Evolutionary conservation across 2,113 vertebrate genomes (phyloP).

Genomic region (Alces alces): DNA sequence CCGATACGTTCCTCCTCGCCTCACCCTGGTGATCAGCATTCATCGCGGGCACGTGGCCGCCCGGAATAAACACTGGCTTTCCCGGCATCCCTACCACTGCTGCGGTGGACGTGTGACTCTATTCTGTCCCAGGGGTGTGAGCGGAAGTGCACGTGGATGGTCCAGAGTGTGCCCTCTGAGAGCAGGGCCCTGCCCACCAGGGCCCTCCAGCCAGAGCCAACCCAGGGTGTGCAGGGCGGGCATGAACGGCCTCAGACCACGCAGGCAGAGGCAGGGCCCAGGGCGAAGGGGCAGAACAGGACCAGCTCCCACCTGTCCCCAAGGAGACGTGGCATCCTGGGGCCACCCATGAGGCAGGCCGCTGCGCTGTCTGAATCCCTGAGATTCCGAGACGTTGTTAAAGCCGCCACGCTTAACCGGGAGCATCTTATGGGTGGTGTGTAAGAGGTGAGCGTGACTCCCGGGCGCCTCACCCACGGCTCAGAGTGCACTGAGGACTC

Average conservation of each 20-base stretch:
- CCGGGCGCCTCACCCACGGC: fast-evolving
- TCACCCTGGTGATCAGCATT: not conserved
- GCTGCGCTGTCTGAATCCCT: not conserved
- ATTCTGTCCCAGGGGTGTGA: not conserved
- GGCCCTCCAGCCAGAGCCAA: not conserved
- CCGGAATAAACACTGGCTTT: not conserved
- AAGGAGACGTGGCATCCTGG: fast-evolving
- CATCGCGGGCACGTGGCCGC: fast-evolving
- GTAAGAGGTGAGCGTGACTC: fast-evolving
- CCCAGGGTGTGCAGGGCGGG: not conserved
- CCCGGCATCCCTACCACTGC: not conserved
- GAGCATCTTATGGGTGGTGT: not conserved
- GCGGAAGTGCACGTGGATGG: too few species aligned
- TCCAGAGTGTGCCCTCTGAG: not conserved
- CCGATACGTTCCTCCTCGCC: fast-evolving
- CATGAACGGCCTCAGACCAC: fast-evolving
- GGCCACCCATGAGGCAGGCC: not conserved
- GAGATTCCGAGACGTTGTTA: fast-evolving
- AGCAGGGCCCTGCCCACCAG: not conserved
- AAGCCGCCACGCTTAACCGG: not conserved
- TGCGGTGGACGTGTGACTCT: too few species aligned
- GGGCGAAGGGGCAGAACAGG: fast-evolving
- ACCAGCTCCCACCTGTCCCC: not conserved
- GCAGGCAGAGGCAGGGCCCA: not conserved
- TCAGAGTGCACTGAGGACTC: fast-evolving